A percentile compares a stretch with the other conserved stretches of the same genome.
phyloP scores from a whole-genome alignment of 2,888 invertebrate genomes.

The Lycia hirtaria region DNA sequence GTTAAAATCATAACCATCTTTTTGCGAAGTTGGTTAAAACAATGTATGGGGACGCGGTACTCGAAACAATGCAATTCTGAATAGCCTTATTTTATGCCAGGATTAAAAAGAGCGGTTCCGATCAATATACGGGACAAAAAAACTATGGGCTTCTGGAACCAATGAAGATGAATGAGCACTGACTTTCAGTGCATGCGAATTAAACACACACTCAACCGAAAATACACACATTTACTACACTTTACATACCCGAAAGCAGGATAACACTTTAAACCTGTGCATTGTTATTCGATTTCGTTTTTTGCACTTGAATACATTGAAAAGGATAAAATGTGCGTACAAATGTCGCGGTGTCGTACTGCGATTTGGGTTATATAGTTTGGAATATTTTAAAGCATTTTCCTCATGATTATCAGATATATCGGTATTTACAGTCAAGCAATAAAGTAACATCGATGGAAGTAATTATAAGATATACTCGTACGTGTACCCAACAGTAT shows the following conservation, averaged over 20 bases:
- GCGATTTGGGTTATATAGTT: slow-evolving; percentile 4
- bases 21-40: too few species aligned
- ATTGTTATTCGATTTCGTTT: background rate
- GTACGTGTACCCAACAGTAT: too few species aligned
- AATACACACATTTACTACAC: too few species aligned
- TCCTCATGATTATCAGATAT: slow-evolving; percentile 15
- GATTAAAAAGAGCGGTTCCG: slow-evolving; percentile 26
- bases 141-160: slow-evolving; percentile 14
- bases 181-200: background rate
- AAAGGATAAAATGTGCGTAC: background rate
- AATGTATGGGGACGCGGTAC: slow-evolving; percentile 25
- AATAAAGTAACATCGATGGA: slow-evolving; percentile 9
- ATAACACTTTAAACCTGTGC: background rate
- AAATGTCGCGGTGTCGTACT: background rate
- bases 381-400: background rate
- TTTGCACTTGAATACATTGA: background rate
- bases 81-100: slow-evolving; percentile 33
- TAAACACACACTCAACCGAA: too few species aligned
- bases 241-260: slow-evolving; percentile 15
- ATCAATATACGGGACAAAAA: slow-evolving; percentile 26
- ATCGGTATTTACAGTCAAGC: slow-evolving; percentile 2
- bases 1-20: too few species aligned
- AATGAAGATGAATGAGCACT: slow-evolving; percentile 21
- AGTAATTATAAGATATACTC: background rate
- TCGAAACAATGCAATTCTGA: slow-evolving; percentile 36